These are phyloP conservation scores for Stigmatopora argus DNA, from an alignment of 2,113 vertebrate species.

Conservation along the genomic window DNA sequence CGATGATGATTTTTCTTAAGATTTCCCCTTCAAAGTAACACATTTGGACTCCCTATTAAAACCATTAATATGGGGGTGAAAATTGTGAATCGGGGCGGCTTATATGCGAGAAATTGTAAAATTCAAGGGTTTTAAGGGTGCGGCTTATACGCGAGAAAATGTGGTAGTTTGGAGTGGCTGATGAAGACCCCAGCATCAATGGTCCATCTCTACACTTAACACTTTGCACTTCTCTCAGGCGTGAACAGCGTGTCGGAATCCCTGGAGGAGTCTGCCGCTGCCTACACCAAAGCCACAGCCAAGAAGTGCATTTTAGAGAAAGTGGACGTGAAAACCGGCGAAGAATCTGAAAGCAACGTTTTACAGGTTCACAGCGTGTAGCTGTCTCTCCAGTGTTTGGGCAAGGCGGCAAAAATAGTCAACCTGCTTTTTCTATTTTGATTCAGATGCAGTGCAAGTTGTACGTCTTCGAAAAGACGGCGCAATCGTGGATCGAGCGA, in stretches of 20 bases:
- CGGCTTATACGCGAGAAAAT: too few species aligned
- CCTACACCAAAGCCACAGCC: conserved; percentile 97
- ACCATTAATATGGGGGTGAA: too few species aligned
- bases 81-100: too few species aligned
- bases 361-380: conserved; percentile 78
- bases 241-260: conserved; percentile 85
- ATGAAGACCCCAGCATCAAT: not conserved
- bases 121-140: too few species aligned
- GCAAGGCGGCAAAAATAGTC: too few species aligned
- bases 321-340: conserved; percentile 95
- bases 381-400: not conserved
- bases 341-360: conserved; percentile 96
- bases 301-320: conserved; percentile 93
- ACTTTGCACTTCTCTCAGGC: conserved; percentile 39
- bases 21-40: too few species aligned
- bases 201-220: not conserved
- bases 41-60: too few species aligned
- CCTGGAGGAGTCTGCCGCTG: conserved; percentile 93
- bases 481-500: conserved; percentile 97
- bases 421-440: not conserved
- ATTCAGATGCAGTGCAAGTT: conserved; percentile 95
- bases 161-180: too few species aligned
- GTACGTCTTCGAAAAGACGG: conserved; percentile 94
- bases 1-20: too few species aligned
- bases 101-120: too few species aligned